Conservation (phyloP, 2,888 invertebrate species). For the Campoletis raptor region DNA sequence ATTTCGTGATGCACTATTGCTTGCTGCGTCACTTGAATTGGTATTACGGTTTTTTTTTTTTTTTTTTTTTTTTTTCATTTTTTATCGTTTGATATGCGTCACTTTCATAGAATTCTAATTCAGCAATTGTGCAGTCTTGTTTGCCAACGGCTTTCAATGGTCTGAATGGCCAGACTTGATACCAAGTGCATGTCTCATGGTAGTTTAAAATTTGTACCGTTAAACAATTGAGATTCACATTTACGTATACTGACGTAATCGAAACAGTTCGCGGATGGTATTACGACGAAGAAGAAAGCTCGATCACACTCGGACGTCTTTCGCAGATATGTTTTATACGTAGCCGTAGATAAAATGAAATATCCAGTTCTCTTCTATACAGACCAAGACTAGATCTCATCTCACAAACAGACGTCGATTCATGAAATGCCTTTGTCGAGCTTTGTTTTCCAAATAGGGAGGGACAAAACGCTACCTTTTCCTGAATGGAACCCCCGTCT, state of each 20-base stretch:
- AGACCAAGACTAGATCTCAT: slow-evolving; percentile 61
- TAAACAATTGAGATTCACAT: not conserved
- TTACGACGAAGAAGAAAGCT: slow-evolving; percentile 16
- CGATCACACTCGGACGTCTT: slow-evolving; percentile 36
- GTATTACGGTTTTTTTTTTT: not conserved
- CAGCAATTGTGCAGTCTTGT: not conserved
- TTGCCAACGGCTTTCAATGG: not conserved
- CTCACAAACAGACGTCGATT: slow-evolving; percentile 69
- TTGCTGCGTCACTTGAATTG: not conserved
- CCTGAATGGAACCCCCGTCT: slow-evolving; percentile 63
- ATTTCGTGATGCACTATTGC: not conserved
- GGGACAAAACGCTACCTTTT: slow-evolving; percentile 68
- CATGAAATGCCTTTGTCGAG: slow-evolving; percentile 66
- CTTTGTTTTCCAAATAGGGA: slow-evolving; percentile 68
- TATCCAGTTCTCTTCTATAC: slow-evolving; percentile 10
- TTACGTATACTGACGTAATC: not conserved
- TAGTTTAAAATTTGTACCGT: not conserved
- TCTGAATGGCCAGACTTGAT: no score
- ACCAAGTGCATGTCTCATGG: not conserved
- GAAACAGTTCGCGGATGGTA: slow-evolving; percentile 11
- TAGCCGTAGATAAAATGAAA: slow-evolving; percentile 42
- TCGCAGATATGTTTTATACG: slow-evolving; percentile 38
- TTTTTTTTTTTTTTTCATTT: not conserved
- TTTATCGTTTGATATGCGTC: not conserved
- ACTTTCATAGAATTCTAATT: not conserved